phyloP scores from a whole-genome alignment of 2,888 invertebrate genomes.

The Dryobota labecula region DNA sequence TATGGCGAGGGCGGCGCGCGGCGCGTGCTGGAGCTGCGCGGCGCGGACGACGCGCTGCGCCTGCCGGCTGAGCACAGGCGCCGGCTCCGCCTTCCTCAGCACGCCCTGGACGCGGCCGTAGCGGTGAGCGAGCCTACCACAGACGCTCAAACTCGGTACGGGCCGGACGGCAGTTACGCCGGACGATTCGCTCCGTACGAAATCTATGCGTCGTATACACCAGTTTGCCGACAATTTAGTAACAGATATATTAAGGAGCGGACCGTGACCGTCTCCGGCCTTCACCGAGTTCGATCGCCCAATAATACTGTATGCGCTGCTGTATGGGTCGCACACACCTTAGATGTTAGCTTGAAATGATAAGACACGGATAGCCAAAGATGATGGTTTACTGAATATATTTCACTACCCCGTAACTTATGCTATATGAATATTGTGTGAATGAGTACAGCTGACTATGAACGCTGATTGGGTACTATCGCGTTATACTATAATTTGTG shows the following conservation, averaged over 20 bases:
- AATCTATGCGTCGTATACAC: neutral
- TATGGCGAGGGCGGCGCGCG: constrained; percentile 82
- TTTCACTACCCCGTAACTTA: no score
- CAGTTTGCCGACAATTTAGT: neutral
- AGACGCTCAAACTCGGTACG: neutral
- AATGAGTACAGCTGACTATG: no score
- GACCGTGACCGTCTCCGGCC: neutral
- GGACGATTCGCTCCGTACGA: neutral
- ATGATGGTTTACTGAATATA: no score
- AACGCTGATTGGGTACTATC: no score
- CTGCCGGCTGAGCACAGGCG: constrained; percentile 91
- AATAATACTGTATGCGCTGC: neutral
- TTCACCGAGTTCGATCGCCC: neutral
- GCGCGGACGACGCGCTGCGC: constrained; percentile 92
- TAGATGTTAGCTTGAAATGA: no score
- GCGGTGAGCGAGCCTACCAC: constrained; percentile 67
- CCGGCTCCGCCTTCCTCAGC: constrained; percentile 92
- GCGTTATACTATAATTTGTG: no score
- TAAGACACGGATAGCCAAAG: no score
- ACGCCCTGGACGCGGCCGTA: constrained; percentile 91
- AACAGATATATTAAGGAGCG: neutral
- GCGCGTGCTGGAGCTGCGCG: constrained; percentile 91
- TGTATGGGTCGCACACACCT: no score
- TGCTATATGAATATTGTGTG: no score
- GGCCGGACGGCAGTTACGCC: neutral